Conservation (phyloP, 1,140 invertebrate genomes). For the Lethrus apterus region DNA sequence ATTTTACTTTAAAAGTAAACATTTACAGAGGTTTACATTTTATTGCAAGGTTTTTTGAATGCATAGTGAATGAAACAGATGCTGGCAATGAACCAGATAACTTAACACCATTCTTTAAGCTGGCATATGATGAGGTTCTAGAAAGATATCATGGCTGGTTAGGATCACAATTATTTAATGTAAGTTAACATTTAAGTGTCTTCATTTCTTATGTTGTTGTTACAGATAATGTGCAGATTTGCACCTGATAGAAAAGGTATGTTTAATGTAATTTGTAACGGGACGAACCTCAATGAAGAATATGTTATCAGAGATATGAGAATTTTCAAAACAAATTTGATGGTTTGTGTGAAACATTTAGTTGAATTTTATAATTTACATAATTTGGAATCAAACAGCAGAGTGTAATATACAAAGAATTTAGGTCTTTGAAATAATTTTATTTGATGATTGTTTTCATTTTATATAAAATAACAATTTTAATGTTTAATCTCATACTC, state of each 20-base stretch:
- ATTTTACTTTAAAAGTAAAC: slow-evolving; percentile 9
- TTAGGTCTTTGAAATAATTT: too few species aligned
- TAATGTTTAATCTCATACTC: too few species aligned
- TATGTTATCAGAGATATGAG: slow-evolving; percentile 29
- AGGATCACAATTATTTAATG: slow-evolving; percentile 55
- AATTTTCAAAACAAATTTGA: slow-evolving; percentile 24
- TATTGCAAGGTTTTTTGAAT: slow-evolving; percentile 50
- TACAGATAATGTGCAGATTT: slow-evolving; percentile 30
- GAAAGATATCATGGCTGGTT: slow-evolving; percentile 61
- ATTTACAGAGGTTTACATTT: slow-evolving; percentile 53
- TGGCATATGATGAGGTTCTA: slow-evolving; percentile 55
- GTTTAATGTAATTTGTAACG: slow-evolving; percentile 22
- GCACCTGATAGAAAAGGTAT: slow-evolving; percentile 24
- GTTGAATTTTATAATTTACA: slow-evolving; percentile 26
- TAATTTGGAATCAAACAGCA: slow-evolving; percentile 17
- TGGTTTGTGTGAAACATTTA: slow-evolving; percentile 22
- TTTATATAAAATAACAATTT: too few species aligned
- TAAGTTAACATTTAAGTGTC: slow-evolving; percentile 37
- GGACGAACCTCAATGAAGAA: slow-evolving; percentile 23
- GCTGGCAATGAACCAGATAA: slow-evolving; percentile 43
- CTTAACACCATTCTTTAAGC: slow-evolving; percentile 48
- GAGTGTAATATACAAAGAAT: too few species aligned
- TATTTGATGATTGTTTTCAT: too few species aligned
- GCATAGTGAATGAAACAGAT: slow-evolving; percentile 47
- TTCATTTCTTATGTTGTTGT: slow-evolving; percentile 2